phyloP scores from a whole-genome alignment of 2,113 vertebrate genomes.

The Quiscalus mexicanus region DNA sequence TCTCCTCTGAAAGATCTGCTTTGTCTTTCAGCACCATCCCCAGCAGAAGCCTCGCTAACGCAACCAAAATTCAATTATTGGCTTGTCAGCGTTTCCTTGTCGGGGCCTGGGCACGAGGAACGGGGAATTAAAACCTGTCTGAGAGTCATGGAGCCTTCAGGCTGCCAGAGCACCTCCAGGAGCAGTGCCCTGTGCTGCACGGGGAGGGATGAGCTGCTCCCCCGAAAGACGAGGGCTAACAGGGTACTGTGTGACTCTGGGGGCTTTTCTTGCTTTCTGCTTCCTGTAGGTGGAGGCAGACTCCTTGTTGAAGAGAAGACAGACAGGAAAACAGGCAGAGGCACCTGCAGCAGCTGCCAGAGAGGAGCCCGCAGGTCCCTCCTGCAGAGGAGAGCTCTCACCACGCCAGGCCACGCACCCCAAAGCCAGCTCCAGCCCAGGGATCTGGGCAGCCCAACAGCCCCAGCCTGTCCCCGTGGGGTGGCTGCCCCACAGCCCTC shows the following conservation, averaged over 20 bases:
- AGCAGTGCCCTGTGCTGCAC: accelerated
- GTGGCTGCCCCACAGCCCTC: too few species aligned
- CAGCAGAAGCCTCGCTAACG: neutral
- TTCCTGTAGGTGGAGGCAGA: conserved; percentile 83
- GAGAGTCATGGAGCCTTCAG: neutral
- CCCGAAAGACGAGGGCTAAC: neutral
- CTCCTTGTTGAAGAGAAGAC: conserved; percentile 63
- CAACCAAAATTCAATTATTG: conserved; percentile 16
- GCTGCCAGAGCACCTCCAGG: neutral
- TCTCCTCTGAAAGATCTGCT: neutral
- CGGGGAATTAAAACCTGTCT: neutral
- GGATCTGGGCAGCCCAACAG: neutral
- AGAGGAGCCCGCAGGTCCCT: neutral
- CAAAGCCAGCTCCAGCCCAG: accelerated
- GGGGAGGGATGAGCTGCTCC: neutral
- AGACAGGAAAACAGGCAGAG: neutral
- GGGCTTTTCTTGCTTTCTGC: conserved; percentile 19
- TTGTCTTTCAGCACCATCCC: neutral
- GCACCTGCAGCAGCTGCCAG: neutral
- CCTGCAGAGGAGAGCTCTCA: neutral
- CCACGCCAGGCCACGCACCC: accelerated
- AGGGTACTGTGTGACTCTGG: accelerated
- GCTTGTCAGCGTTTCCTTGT: neutral
- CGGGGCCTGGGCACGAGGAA: accelerated
- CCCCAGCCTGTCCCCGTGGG: accelerated